phyloP scores from a whole-genome alignment of 2,888 invertebrate genomes.

The Mycalesis mineus region DNA sequence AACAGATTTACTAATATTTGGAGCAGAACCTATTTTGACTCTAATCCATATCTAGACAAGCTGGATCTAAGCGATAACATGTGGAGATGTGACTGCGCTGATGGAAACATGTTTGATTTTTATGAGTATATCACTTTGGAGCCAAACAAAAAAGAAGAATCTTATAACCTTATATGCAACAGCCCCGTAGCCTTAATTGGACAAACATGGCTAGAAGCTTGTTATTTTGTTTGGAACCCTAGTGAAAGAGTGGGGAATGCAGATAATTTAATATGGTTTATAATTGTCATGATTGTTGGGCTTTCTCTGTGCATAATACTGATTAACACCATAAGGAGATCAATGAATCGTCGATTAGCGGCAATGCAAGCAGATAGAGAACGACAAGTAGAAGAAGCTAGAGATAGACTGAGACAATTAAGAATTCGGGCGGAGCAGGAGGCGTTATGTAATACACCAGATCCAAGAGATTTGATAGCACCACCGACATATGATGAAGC shows the following conservation, averaged over 20 bases:
- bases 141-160: slow-evolving; percentile 74
- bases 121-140: slow-evolving; percentile 79
- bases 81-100: slow-evolving; percentile 86
- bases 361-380: slow-evolving; percentile 73
- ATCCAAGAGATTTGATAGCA: slow-evolving; percentile 82
- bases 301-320: slow-evolving; percentile 74
- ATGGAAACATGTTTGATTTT: slow-evolving; percentile 77
- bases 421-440: slow-evolving; percentile 75
- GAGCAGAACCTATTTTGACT: slow-evolving; percentile 76
- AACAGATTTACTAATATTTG: slow-evolving; percentile 83
- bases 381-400: slow-evolving; percentile 77
- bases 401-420: slow-evolving; percentile 75
- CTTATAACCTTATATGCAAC: slow-evolving; percentile 79
- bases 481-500: slow-evolving; percentile 89
- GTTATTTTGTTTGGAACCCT: slow-evolving; percentile 80
- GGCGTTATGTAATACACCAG: slow-evolving; percentile 80
- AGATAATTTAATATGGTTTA: slow-evolving; percentile 78
- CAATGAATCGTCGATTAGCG: slow-evolving; percentile 74
- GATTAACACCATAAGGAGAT: slow-evolving; percentile 73
- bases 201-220: slow-evolving; percentile 83
- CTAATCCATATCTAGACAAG: slow-evolving; percentile 76
- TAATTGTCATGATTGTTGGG: slow-evolving; percentile 75
- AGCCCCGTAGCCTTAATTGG: slow-evolving; percentile 81
- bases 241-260: slow-evolving; percentile 51
- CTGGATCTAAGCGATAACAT: slow-evolving; percentile 84